phyloP scores from a whole-genome alignment of 2,888 invertebrate genomes.

The Pomacea canaliculata region DNA sequence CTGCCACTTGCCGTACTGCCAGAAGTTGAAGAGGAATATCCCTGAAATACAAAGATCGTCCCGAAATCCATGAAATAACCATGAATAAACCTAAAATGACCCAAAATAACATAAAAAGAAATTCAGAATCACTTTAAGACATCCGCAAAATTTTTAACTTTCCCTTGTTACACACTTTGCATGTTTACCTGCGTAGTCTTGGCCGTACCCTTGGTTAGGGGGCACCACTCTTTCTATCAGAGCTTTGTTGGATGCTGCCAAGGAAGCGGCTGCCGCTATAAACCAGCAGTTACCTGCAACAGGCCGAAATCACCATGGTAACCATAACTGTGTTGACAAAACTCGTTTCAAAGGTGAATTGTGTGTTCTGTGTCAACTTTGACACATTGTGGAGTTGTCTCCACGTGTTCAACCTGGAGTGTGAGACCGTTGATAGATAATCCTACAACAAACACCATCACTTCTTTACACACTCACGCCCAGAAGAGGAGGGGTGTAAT shows the following conservation, averaged over 20 bases:
- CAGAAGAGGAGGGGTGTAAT: too few species aligned
- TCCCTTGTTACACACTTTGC: too few species aligned
- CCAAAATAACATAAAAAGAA: neutral
- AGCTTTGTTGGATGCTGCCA: constrained; percentile 83
- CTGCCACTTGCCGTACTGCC: constrained; percentile 40
- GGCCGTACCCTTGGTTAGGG: constrained; percentile 88
- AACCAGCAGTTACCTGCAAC: constrained; percentile 89
- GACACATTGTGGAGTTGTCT: neutral
- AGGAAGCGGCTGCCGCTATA: constrained; percentile 93
- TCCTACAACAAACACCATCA: too few species aligned
- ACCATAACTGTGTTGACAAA: neutral
- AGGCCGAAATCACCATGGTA: neutral
- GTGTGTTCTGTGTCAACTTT: neutral
- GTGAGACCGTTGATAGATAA: neutral
- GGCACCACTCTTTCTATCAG: constrained; percentile 95
- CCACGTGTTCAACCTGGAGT: neutral
- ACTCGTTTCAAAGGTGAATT: neutral
- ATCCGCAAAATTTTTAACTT: too few species aligned
- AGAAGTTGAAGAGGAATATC: constrained; percentile 40
- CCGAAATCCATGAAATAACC: too few species aligned
- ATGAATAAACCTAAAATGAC: neutral
- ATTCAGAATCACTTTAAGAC: too few species aligned
- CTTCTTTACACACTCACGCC: too few species aligned
- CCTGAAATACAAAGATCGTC: constrained; percentile 29
- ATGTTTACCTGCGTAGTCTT: constrained; percentile 83